A percentile compares a stretch with the other conserved stretches of the same genome.
Evolutionary conservation across 2,113 vertebrate genomes (phyloP).

Genomic region (Machaerirhynchus nigripectus): DNA sequence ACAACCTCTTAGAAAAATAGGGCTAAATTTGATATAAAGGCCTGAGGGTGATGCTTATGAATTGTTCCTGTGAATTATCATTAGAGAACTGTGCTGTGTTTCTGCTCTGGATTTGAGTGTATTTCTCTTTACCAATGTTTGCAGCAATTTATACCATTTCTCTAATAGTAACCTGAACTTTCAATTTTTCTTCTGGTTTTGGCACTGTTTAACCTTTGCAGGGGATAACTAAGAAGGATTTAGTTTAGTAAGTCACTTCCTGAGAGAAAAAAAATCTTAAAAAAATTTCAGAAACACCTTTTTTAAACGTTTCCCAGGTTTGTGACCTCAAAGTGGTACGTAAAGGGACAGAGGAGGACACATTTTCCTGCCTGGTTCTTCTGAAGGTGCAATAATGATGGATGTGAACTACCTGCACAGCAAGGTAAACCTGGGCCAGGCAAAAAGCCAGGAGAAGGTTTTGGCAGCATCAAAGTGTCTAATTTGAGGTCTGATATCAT

Average conservation of each 20-base stretch:
- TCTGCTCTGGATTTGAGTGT: neutral
- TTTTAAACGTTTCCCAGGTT: neutral
- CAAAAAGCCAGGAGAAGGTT: neutral
- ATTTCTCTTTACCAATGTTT: neutral
- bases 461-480: neutral
- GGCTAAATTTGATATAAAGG: neutral
- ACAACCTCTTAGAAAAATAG: neutral
- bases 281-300: neutral
- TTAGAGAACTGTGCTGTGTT: neutral
- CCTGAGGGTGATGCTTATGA: neutral
- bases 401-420: neutral
- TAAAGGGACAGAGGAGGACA: neutral
- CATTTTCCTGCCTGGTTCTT: neutral
- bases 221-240: neutral
- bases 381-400: neutral
- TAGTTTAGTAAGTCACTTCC: neutral
- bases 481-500: neutral
- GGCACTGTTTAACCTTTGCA: neutral
- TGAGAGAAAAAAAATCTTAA: neutral
- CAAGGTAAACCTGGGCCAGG: neutral
- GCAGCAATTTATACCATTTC: neutral
- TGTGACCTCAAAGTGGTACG: neutral
- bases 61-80: neutral
- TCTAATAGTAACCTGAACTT: neutral
- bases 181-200: neutral